Evolutionary conservation across 2,888 invertebrate genomes (phyloP), one percentile per base, ranked within the genome.

Genomic region (Taenaris catops): DNA sequence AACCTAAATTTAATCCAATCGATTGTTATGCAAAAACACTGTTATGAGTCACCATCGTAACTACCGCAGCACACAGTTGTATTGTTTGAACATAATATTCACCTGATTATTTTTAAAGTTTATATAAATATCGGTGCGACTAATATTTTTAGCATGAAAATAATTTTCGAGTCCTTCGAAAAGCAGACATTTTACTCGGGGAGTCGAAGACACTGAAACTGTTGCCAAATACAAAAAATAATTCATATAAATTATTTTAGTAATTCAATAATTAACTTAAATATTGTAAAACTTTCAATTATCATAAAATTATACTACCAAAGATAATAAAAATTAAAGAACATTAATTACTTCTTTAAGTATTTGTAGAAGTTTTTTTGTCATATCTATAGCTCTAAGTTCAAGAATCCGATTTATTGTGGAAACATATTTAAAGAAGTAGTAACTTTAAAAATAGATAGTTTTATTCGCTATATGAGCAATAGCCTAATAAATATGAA

Each of bases 11-110:
- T 73, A 68, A 24, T 72, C 73, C 69, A 72, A 86, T 86, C 79
- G 81, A 86, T 86, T 86, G 79, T 83, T 83, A 80, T 79, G 81
- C 83, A 78, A 83, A 83, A 83, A 81, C 80, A 83, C 74, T 62
- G 49, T 48, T 37, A 68, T 76, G 72, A 74, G 59, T 76, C 72
- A 76, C 66, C 52, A 44, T 62, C 51, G 41, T 51, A 60, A 68
- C 64, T 64, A 57, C 49, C 46, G 47, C 49, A 50, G 46, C 51
- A 65, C 51, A 65, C 60, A 58, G 46, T 52, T 59, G 37, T 54
- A 45, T 46, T 53, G 44, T 44, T 43, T 36, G 35, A 51, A 38
- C 46, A 48, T 49, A 40, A 62, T 73, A 74, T 63, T 81, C 71
- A 83, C 83, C 80, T 83, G 70, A 55, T 63, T 60, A 56, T 60